A percentile compares a stretch with the other conserved stretches of the same genome.
These are phyloP conservation scores for Crocuta crocuta DNA, from an alignment of 2,113 vertebrate species.

Conservation along the genomic window DNA sequence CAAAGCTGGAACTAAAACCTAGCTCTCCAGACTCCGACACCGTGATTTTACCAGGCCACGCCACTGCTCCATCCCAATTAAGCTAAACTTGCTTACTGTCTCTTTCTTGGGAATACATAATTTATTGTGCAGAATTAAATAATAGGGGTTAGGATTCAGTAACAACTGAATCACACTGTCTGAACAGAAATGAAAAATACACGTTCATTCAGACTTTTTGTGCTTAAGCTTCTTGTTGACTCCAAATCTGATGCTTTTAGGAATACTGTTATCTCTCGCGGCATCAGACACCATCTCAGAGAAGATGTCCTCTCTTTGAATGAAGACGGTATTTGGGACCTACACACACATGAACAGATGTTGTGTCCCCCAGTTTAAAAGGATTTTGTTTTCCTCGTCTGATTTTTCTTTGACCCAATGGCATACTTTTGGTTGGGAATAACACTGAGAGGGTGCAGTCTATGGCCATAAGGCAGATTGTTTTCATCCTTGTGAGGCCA, in stretches of 20 bases:
- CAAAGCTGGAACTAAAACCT: background rate
- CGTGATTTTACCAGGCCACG: background rate
- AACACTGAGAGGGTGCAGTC: background rate
- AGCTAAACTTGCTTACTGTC: background rate
- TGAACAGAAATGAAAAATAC: constrained; percentile 19
- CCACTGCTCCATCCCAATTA: background rate
- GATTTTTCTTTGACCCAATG: background rate
- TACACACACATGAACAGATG: background rate
- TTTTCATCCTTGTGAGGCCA: background rate
- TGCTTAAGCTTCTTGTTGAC: background rate
- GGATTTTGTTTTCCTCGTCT: background rate
- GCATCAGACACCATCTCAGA: background rate
- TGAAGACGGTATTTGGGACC: background rate
- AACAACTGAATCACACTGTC: background rate
- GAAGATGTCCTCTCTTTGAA: background rate
- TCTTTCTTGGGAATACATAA: background rate
- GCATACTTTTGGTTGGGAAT: background rate
- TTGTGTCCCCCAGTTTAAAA: background rate
- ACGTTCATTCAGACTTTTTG: background rate
- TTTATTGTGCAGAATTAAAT: background rate
- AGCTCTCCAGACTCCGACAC: background rate
- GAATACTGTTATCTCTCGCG: background rate
- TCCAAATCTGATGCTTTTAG: background rate
- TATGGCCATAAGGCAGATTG: background rate
- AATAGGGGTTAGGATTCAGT: background rate